Conservation (phyloP, 2,888 invertebrate genomes). For the Dryocosmus kuriphilus region DNA sequence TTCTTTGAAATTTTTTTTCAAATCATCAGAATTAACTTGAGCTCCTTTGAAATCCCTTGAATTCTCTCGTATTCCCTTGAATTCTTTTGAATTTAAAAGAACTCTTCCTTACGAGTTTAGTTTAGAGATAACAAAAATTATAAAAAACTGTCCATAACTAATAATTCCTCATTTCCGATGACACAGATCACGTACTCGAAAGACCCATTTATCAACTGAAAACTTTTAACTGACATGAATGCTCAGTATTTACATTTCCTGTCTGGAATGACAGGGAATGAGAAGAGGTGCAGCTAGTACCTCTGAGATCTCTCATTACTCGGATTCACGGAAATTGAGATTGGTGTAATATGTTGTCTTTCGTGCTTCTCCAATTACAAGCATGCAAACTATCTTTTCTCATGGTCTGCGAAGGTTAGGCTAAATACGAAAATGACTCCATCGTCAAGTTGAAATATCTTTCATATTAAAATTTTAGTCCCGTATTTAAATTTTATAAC, state of each 20-base stretch:
- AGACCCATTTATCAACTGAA: not conserved
- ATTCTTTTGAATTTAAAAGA: too few relatives aligned
- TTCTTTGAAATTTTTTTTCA: too few relatives aligned
- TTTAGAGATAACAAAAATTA: too few relatives aligned
- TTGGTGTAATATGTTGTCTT: slow-evolving; percentile 29
- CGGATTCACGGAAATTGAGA: slow-evolving; percentile 25
- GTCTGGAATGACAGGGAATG: slow-evolving; percentile 3
- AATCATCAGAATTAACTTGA: too few relatives aligned
- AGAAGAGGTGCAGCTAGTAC: slow-evolving; percentile 13
- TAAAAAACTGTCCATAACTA: not conserved
- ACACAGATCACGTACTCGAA: not conserved
- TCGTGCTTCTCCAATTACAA: slow-evolving; percentile 23
- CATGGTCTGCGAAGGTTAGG: slow-evolving; percentile 13
- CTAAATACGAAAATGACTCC: not conserved
- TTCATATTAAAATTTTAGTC: slow-evolving; percentile 8
- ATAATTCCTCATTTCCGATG: not conserved
- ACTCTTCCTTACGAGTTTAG: too few relatives aligned
- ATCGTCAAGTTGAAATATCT: not conserved
- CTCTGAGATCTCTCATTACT: slow-evolving; percentile 18
- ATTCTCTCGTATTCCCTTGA: too few relatives aligned
- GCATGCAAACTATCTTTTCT: slow-evolving; percentile 36
- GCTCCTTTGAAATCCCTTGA: too few relatives aligned
- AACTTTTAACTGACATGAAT: not conserved
- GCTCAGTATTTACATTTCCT: slow-evolving; percentile 18
- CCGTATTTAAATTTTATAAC: not conserved